Percentiles rank a stretch among this genome's conserved stretches.
These are phyloP conservation scores for Epinephelus fuscoguttatus DNA, from an alignment of 2,113 vertebrate species.

Conservation along the genomic window DNA sequence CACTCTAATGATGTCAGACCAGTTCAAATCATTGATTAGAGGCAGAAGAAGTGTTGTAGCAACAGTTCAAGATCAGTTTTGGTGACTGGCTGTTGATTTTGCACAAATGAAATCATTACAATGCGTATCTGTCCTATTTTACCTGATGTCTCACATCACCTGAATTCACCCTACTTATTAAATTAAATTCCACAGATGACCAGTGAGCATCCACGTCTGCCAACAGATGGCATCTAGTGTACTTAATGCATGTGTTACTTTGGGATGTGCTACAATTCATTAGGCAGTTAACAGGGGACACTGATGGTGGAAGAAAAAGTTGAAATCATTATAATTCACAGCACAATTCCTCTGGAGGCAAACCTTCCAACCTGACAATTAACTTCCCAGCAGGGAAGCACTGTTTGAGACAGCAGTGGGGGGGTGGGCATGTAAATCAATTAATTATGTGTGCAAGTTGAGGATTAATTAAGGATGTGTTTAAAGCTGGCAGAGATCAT, in stretches of 20 bases:
- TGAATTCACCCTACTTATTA: no score
- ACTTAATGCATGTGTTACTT: neutral
- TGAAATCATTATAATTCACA: constrained; percentile 73
- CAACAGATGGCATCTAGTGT: neutral
- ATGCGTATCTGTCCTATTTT: no score
- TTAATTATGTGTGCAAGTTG: constrained; percentile 74
- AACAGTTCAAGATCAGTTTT: no score
- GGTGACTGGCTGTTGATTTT: no score
- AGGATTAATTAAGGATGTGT: constrained; percentile 75
- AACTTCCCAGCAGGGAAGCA: constrained; percentile 74
- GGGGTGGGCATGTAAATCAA: constrained; percentile 64
- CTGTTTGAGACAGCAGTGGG: constrained; percentile 43
- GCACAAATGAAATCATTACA: no score
- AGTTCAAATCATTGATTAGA: no score
- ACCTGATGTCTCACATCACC: no score
- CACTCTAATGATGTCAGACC: no score
- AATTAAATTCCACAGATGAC: neutral
- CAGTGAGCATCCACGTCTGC: neutral
- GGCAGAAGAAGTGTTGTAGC: no score
- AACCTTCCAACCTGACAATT: constrained; percentile 79
- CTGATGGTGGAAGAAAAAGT: constrained; percentile 31
- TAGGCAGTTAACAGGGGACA: constrained; percentile 24
- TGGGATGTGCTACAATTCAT: constrained; percentile 28
- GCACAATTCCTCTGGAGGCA: constrained; percentile 61
- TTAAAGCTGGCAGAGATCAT: constrained; percentile 54